Evolutionary conservation across 2,888 invertebrate genomes (phyloP), one percentile per base, ranked within the genome.

Genomic region (Polydrusus cervinus): DNA sequence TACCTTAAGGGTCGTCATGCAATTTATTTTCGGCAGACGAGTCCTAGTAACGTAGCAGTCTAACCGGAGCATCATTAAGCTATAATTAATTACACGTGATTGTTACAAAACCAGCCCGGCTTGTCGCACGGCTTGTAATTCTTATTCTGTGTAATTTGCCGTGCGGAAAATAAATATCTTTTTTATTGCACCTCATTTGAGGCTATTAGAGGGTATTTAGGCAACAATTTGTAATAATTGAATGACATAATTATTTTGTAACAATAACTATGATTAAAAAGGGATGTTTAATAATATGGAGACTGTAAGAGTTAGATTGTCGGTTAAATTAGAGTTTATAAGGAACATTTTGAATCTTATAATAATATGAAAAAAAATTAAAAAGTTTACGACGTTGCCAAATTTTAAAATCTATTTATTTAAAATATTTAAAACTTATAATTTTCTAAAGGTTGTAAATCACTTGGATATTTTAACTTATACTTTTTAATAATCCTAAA

Each of bases 11-110:
- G 55, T 55, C 55, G 55, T 20, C n/a, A 34, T 55, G 55, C 55
- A 55, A 55, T 55, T 55, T 55, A 55, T 55, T 55, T 55, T 34
- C 34, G 34, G 34, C 55, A 55, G 55, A 55, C 55, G 55, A 55
- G 55, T 55, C 57, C 34, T 60, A 60, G 57, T 16, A 38, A 60
- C 38, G 57, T 60, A 60, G 38, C 57, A 60, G 57, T 60, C 57
- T 60, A 67, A 55, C 67, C 38, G 68, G 47, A 81, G 81, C 81
- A 82, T 82, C 83, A 83, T 84, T 83, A 83, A 82, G 81, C 78
- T 78, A 81, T 83, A 83, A 84, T 84, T 84, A 84, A 84, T 84
- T 83, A 82, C 80, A 80, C 79, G 81, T 81, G 82, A 83, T 82
- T 83, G 82, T 82, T 82, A 83, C 82, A 82, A 81, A 82, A 81